phyloP scores from a whole-genome alignment of 1,140 invertebrate species.

The Tetramorium parvispinum region DNA sequence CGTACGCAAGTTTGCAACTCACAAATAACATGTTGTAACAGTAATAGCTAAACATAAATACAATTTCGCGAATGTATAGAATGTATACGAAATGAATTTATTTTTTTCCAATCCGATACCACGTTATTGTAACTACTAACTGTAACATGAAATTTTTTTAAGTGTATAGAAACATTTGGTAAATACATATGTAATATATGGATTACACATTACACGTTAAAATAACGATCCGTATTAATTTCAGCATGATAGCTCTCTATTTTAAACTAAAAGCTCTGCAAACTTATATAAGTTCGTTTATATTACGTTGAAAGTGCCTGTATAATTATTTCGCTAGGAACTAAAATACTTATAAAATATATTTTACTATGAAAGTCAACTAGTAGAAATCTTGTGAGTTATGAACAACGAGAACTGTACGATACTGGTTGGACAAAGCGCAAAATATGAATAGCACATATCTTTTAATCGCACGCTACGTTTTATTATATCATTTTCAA shows the following conservation, averaged over 20 bases:
- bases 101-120: background rate
- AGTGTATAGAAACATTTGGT: background rate
- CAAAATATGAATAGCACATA: background rate
- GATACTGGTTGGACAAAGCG: background rate
- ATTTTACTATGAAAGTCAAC: background rate
- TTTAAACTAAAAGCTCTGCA: background rate
- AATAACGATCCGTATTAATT: background rate
- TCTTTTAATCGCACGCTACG: background rate
- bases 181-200: background rate
- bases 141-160: background rate
- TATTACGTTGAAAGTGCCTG: background rate
- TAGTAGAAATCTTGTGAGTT: background rate
- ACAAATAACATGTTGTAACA: slow-evolving; percentile 33
- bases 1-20: slow-evolving; percentile 32
- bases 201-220: background rate
- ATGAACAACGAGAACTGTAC: background rate
- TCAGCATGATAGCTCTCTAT: background rate
- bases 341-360: background rate
- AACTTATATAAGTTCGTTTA: background rate
- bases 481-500: slow-evolving; percentile 45
- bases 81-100: background rate
- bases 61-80: background rate
- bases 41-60: slow-evolving; percentile 31
- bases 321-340: background rate
- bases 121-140: background rate